These are phyloP conservation scores for Eretmocerus hayati DNA, from an alignment of 2,888 invertebrate species.

Conservation along the genomic window DNA sequence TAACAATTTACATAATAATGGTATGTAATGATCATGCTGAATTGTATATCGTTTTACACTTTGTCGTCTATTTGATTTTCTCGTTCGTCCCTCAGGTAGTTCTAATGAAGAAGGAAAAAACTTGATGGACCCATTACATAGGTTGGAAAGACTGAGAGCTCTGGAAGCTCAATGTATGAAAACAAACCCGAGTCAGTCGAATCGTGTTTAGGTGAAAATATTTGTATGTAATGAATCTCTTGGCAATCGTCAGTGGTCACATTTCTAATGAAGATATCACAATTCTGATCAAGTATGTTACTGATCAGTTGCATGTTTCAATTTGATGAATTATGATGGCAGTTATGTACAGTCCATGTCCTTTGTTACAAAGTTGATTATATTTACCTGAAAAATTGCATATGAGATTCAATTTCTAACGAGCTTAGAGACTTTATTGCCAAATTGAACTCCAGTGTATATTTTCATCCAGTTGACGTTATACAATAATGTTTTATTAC, in stretches of 20 bases:
- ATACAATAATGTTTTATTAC: conserved; percentile 15
- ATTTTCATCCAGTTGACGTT: conserved; percentile 20
- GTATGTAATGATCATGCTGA: too few relatives aligned
- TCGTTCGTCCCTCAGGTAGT: conserved; percentile 11
- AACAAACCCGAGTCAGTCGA: conserved; percentile 34
- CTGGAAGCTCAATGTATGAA: conserved; percentile 40
- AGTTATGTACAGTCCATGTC: conserved; percentile 22
- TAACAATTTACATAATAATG: conserved; percentile 12
- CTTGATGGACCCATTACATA: conserved; percentile 40
- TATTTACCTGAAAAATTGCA: conserved; percentile 17
- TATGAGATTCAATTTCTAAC: conserved; percentile 9
- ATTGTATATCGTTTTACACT: too few relatives aligned
- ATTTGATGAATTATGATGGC: conserved; percentile 10
- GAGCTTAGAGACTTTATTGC: conserved; percentile 18
- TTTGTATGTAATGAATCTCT: conserved; percentile 16
- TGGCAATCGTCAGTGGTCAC: conserved; percentile 12
- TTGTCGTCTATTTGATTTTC: too few relatives aligned
- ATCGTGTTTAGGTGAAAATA: conserved; percentile 33
- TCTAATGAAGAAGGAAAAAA: conserved; percentile 33
- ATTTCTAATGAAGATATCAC: conserved; percentile 17
- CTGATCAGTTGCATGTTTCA: conserved; percentile 8
- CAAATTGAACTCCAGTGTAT: conserved; percentile 18
- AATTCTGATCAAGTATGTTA: conserved; percentile 14
- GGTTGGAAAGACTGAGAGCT: conserved; percentile 40
- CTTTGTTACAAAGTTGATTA: conserved; percentile 17